Evolutionary conservation across 2,113 vertebrate species (phyloP), one percentile per base, ranked within the genome.

Genomic region (Hyla sarda): DNA sequence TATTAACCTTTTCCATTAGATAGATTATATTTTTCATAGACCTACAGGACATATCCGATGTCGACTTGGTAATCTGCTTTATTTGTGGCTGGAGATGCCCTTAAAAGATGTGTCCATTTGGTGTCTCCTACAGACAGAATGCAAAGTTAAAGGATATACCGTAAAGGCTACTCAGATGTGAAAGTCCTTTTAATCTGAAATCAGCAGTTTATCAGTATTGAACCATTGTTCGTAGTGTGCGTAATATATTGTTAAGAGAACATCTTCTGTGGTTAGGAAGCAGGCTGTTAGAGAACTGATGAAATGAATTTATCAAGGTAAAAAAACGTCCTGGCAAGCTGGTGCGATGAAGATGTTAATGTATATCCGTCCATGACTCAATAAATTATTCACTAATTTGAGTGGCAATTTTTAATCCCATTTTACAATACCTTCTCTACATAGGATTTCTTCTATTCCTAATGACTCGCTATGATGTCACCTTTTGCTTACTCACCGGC

Each of bases 301-400:
- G 41, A 82, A 48, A 67, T 72, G 65, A 54, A 21, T 17, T 37
- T 71, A 65, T 71, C 62, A 60, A 56, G 54, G 71, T 60, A 84
- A 62, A 41, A 45, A 65, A 60, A 34, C 21, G 13, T n/a, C 16
- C 41, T 77, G 25, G 56, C 16, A 5, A 47, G 50, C 41, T 5
- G 32, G 69, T n/a, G 11, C 21, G 34, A 56, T 16, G 23, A 47
- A 60, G 34, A 75, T 60, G 19, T 82, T 86, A 82, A 88, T 84
- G 83, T 10, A 73, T 54, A 87, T 82, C 30, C 78, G 86, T 74
- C 87, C 82, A 82, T 83, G 69, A 67, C 45, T 23, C 19, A 73
- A 89, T 90, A 87, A 90, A 92, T 90, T 89, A 90, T 92, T 90
- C 88, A 90, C 45, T 73, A 82, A 45, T 72, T 87, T 89, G 88